Base-by-base conservation (phyloP, 1,140 invertebrate species). In the Piezodorus guildinii region DNA sequence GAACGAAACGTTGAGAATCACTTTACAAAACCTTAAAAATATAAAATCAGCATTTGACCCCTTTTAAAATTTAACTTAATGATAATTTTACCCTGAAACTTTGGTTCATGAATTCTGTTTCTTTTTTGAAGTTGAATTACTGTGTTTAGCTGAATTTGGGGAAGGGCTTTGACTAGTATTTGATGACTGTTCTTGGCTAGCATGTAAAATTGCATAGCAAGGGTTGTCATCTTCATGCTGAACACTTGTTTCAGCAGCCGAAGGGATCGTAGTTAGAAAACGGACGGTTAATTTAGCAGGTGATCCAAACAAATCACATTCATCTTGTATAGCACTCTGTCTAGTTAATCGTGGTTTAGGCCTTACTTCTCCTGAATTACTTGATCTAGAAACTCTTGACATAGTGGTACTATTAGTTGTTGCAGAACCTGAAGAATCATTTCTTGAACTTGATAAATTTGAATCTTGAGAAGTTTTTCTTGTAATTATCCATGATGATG, bases 401-500 rank as follows among this genome's bases (percentile, higher is more conserved):
- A 88, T 78, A 1, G 88, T 87, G 5, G 90, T 92, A 69, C 86
- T 89, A 16, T 87, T 88, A 0, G 88, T 91, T 0, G 88, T 90
- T 0, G 82, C 85, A 0, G 88, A 91, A 1, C 88, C 88, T 0
- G 88, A 91, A 0, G 90, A 93, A 74, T 94, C 90, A 72, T 93
- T 93, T 15, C 90, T 78, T 1, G 70, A 90, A 68, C 85, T 88
- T 51, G 88, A 91, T 59, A 93, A 73, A 73, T 91, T 93, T 0
- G 90, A 93, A 71, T 94, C 90, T 73, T 93, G 90, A 0, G 88
- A 91, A 0, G 90, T 88, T 75, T 94, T 94, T 19, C 90, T 77
- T 0, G 89, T 90, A 5, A 93, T 87, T 21, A 91, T 77, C 90
- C 90, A 93, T 0, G 89, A 90, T 0, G 89, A 87, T 4, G 88